Evolutionary conservation across 2,888 invertebrate genomes (phyloP).

Genomic region (Meganola albula): DNA sequence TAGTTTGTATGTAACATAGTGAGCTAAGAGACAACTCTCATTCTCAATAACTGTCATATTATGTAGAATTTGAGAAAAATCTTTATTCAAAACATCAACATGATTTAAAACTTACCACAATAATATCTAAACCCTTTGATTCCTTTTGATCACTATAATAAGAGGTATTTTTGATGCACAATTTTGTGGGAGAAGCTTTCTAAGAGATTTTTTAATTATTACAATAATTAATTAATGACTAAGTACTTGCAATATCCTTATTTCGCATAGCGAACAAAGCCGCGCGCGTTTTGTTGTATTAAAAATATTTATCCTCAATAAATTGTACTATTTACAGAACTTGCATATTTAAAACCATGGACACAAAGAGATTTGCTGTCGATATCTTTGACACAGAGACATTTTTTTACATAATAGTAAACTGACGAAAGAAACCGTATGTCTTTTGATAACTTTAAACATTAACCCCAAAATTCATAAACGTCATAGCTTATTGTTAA

Average conservation of each 20-base stretch:
- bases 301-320: conserved; percentile 45
- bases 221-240: conserved; percentile 32
- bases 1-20: not conserved
- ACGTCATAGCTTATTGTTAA: too few species aligned
- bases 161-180: conserved; percentile 72
- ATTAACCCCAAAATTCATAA: too few species aligned
- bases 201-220: conserved; percentile 39
- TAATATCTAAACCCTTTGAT: conserved; percentile 68
- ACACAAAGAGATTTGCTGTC: too few species aligned
- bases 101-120: conserved; percentile 65
- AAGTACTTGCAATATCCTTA: conserved; percentile 35
- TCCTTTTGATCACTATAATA: conserved; percentile 71
- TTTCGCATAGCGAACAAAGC: conserved; percentile 10
- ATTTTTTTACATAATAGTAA: too few species aligned
- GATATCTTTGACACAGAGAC: too few species aligned
- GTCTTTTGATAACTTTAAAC: too few species aligned
- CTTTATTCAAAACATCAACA: conserved; percentile 63
- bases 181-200: conserved; percentile 49
- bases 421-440: too few species aligned
- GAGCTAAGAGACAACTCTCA: conserved; percentile 11
- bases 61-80: conserved; percentile 68
- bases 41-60: conserved; percentile 43
- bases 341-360: conserved; percentile 40
- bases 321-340: conserved; percentile 66
- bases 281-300: conserved; percentile 16